phyloP scores from a whole-genome alignment of 2,797 vertebrate genomes.

The Melanotaenia parkinsoni region DNA sequence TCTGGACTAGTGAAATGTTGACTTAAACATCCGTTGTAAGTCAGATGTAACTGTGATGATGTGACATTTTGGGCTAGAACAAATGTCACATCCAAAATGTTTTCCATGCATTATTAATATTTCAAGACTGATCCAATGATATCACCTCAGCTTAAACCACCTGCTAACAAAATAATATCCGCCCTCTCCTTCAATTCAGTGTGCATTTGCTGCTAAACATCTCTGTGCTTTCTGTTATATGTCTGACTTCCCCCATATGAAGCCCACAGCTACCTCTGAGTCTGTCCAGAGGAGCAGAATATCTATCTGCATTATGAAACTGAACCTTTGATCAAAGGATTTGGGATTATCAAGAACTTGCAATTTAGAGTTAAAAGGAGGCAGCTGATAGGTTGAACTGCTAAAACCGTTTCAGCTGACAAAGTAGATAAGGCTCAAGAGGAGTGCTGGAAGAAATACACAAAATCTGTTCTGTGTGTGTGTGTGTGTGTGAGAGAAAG shows the following conservation, averaged over 20 bases:
- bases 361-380: slow-evolving; percentile 72
- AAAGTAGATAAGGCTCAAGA: slow-evolving; percentile 73
- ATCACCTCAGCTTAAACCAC: slow-evolving; percentile 14
- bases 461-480: slow-evolving; percentile 5
- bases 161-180: background rate
- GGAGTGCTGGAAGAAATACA: slow-evolving; percentile 51
- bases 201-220: slow-evolving; percentile 38
- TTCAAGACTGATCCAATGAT: slow-evolving; percentile 16
- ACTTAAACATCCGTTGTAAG: background rate
- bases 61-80: slow-evolving; percentile 1
- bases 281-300: slow-evolving; percentile 62
- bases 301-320: slow-evolving; percentile 66
- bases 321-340: slow-evolving; percentile 75
- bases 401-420: slow-evolving; percentile 72
- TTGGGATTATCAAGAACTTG: slow-evolving; percentile 76
- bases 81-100: slow-evolving; percentile 8
- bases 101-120: slow-evolving; percentile 18
- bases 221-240: slow-evolving; percentile 24
- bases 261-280: slow-evolving; percentile 59
- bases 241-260: slow-evolving; percentile 40
- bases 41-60: background rate
- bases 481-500: no score
- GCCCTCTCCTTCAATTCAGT: slow-evolving; percentile 7
- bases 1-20: no score
- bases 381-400: slow-evolving; percentile 66